Base-by-base conservation (phyloP, 2,888 invertebrate species). In the Melipona bicolor region DNA sequence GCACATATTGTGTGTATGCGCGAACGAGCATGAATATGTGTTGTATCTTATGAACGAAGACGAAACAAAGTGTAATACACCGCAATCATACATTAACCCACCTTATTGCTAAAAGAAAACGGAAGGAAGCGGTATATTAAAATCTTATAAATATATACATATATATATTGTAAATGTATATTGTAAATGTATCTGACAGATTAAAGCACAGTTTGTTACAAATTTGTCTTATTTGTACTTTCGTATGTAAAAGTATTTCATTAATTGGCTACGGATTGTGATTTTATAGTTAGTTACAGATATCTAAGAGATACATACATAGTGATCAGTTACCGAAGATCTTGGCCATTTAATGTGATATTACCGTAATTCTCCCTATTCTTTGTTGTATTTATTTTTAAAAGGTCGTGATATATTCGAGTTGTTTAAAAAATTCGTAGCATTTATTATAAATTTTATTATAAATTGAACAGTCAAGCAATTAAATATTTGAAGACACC, bases 161-260 rank as follows among this genome's bases (percentile, higher is more conserved):
- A 84, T 86, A 56, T 56, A 90, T 88, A 90, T 86, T 92, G 91
- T 89, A 92, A 92, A 92, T 93, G 93, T 94, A 94, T 94, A 93
- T 94, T 94, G 93, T 94, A 94, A 94, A 94, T 94, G 94, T 94
- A 94, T 92, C 92, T 59, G 90, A 94, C 92, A 92, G 91, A 94
- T 93, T 94, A 93, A 94, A 94, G 91, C 91, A 92, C 92, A 91
- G 92, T 94, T 94, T 94, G 94, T 94, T 94, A 94, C 92, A 91
- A 93, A 91, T 87, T 67, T 54, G 61, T 27, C 24, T 79, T 59
- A 67, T 50, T 68, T 13, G n/a, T 56, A 5, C 5, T 56, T 56
- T n/a, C 9, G 43, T 56, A 59, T 59, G 3, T 59, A 59, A 9
- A 9, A 43, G 43, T 43, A 9, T 43, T 43, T 43, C 43, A 43